phyloP scores from a whole-genome alignment of 92 coral and sea anemone genomes.

The Chrysogorgia sp. region DNA sequence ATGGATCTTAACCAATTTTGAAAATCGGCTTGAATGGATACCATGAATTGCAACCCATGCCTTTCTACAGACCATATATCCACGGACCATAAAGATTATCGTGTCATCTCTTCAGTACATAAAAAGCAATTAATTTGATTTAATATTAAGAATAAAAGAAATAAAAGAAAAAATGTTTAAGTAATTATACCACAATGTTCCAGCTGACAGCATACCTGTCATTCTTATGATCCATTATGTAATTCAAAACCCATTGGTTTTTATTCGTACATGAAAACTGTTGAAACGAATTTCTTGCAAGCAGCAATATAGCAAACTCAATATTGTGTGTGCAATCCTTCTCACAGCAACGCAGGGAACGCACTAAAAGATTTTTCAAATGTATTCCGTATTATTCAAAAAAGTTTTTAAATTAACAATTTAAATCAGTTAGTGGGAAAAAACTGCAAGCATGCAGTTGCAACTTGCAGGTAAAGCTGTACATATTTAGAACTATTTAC shows the following conservation, averaged over 20 bases:
- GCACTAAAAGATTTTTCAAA: conserved; percentile 4
- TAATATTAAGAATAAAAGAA: too few species aligned
- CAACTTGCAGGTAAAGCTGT: too few species aligned
- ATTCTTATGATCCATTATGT: conserved; percentile 1
- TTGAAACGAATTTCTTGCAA: neutral
- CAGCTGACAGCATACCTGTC: neutral
- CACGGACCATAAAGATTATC: conserved; percentile 10
- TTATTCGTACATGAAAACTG: conserved; percentile 32
- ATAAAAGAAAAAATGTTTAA: too few species aligned
- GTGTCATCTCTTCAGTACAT: neutral
- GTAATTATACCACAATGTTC: too few species aligned
- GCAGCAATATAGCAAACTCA: conserved; percentile 30
- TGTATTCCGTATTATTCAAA: too few species aligned
- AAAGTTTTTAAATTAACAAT: too few species aligned
- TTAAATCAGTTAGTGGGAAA: too few species aligned
- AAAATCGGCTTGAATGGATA: neutral
- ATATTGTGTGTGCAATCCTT: conserved; percentile 21
- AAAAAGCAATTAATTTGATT: too few species aligned
- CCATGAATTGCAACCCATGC: conserved; percentile 47
- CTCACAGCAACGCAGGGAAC: conserved; percentile 14
- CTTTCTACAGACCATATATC: conserved; percentile 18
- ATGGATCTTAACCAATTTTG: neutral
- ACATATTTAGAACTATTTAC: too few species aligned
- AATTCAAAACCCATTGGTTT: conserved; percentile 43
- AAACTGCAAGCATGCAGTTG: too few species aligned